A percentile compares a stretch with the other conserved stretches of the same genome.
Evolutionary conservation across 2,888 invertebrate species (phyloP).

Genomic region (Camptogramma bilineatum): DNA sequence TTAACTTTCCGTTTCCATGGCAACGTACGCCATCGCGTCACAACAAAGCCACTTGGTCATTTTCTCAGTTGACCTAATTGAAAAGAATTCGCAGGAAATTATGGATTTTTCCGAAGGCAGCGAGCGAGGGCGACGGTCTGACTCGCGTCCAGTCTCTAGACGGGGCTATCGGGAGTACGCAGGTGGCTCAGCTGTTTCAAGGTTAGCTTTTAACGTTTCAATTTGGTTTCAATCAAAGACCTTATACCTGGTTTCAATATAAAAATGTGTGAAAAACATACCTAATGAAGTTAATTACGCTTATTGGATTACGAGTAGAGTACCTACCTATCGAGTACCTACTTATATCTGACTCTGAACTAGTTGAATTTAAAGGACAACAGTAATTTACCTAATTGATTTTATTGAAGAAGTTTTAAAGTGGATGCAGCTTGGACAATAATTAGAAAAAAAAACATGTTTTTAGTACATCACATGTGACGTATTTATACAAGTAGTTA

Average conservation of each 20-base stretch:
- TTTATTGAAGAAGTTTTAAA: no score
- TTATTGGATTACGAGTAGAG: no score
- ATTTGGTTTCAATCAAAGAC: no score
- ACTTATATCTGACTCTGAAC: no score
- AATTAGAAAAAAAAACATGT: no score
- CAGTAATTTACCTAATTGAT: no score
- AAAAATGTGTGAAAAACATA: not conserved
- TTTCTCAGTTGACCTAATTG: constrained; percentile 54
- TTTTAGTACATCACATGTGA: no score
- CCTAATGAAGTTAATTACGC: no score
- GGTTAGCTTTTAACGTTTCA: constrained; percentile 51
- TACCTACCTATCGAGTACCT: no score
- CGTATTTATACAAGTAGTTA: no score
- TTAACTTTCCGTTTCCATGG: constrained; percentile 55
- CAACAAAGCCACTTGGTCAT: constrained; percentile 67
- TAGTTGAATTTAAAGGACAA: no score
- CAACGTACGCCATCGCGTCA: constrained; percentile 65
- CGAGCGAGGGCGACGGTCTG: constrained; percentile 60
- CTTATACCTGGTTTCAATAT: not conserved
- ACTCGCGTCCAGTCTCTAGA: constrained; percentile 74
- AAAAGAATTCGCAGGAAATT: constrained; percentile 56
- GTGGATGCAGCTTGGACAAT: no score
- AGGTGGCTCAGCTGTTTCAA: constrained; percentile 68
- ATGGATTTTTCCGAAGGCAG: constrained; percentile 80
- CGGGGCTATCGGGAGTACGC: constrained; percentile 73